Evolutionary conservation across 2,888 invertebrate genomes (phyloP).

Genomic region (Epiblema foenella): DNA sequence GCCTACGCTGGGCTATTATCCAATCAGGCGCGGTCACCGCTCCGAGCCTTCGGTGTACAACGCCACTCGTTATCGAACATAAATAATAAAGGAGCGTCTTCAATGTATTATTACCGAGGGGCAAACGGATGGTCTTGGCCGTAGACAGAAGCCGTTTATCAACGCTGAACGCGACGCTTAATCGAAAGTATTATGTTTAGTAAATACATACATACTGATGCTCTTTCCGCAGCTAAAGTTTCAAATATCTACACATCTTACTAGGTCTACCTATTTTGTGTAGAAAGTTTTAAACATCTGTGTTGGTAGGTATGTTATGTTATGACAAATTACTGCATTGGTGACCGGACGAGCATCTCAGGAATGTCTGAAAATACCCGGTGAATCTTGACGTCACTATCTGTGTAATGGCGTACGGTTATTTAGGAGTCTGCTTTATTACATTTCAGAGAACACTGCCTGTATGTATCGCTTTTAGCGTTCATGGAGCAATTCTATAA

Average conservation of each 20-base stretch:
- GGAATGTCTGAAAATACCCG: conserved; percentile 36
- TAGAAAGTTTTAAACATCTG: not conserved
- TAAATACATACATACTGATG: not conserved
- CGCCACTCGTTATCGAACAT: conserved; percentile 60
- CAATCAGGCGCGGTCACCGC: conserved; percentile 71
- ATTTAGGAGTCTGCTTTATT: conserved; percentile 28
- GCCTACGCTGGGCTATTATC: conserved; percentile 62
- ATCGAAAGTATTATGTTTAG: conserved; percentile 14
- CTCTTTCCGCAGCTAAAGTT: not conserved
- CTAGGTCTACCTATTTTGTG: not conserved
- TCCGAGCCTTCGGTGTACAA: conserved; percentile 51
- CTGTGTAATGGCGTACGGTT: conserved; percentile 34
- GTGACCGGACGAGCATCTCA: conserved; percentile 18
- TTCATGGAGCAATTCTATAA: not conserved
- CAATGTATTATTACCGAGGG: conserved; percentile 31
- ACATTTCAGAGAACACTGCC: conserved; percentile 14
- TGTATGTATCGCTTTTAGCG: conserved; percentile 4
- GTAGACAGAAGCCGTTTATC: conserved; percentile 36
- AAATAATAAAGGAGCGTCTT: conserved; percentile 55
- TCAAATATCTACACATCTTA: not conserved
- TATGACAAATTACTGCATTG: conserved; percentile 9
- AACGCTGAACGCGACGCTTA: conserved; percentile 9
- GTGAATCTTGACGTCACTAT: conserved; percentile 33
- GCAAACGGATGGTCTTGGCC: conserved; percentile 25
- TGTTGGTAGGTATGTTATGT: not conserved